phyloP scores from a whole-genome alignment of 2,888 invertebrate species.

The Gryllus longicercus region DNA sequence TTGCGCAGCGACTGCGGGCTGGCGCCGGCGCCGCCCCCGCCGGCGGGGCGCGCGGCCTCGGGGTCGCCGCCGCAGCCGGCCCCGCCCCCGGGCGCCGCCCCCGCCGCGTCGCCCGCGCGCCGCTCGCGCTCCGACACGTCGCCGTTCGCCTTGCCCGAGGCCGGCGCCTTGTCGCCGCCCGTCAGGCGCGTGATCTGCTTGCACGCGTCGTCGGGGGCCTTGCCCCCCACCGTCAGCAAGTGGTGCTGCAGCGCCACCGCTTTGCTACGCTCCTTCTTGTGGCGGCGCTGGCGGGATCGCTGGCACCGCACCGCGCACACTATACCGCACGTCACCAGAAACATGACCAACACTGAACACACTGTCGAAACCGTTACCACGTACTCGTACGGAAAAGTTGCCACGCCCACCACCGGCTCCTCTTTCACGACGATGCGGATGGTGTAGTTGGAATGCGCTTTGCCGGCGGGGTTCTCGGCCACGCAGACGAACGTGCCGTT shows the following conservation, averaged over 20 bases:
- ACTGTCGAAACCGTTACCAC: slow-evolving; percentile 66
- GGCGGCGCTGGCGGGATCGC: slow-evolving; percentile 42
- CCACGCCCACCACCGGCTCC: slow-evolving; percentile 65
- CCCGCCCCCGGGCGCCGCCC: slow-evolving; percentile 43
- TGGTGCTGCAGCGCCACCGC: slow-evolving; percentile 56
- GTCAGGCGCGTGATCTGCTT: slow-evolving; percentile 50
- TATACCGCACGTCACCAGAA: slow-evolving; percentile 64
- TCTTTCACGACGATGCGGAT: slow-evolving; percentile 71
- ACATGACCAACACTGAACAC: slow-evolving; percentile 61
- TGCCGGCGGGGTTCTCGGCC: slow-evolving; percentile 82
- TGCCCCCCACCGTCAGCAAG: slow-evolving; percentile 43
- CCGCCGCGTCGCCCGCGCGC: slow-evolving; percentile 42
- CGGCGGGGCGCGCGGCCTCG: slow-evolving; percentile 47
- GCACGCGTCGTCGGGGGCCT: slow-evolving; percentile 43
- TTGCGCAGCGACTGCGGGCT: slow-evolving; percentile 56
- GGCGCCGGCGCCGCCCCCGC: slow-evolving; percentile 48
- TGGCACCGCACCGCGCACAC: slow-evolving; percentile 44
- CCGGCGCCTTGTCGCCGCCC: slow-evolving; percentile 22
- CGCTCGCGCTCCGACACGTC: slow-evolving; percentile 43
- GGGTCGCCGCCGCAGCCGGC: slow-evolving; percentile 36
- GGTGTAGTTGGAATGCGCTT: slow-evolving; percentile 75
- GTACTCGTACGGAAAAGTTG: slow-evolving; percentile 67
- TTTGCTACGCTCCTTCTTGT: slow-evolving; percentile 44
- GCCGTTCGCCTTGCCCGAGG: slow-evolving; percentile 52
- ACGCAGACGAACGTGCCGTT: slow-evolving; percentile 83